Evolutionary conservation across 1,140 invertebrate species (phyloP), one percentile per base, ranked within the genome.

Genomic region (Drosophila mayri): DNA sequence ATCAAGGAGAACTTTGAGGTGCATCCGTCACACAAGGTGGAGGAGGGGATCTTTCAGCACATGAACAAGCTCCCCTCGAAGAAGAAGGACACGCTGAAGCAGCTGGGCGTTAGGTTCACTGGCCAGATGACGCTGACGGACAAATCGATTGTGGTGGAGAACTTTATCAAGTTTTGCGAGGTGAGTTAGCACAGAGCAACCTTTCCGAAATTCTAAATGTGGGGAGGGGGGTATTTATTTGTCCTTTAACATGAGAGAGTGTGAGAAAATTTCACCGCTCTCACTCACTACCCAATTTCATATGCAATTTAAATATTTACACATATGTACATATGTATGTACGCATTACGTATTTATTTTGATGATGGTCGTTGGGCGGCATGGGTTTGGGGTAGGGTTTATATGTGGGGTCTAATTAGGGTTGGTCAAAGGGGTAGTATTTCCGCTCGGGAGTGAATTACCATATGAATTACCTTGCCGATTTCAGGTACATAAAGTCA

Each of bases 101-200:
- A 92, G 38, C 41, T 92, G 70, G 91, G 91, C 55, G 91, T 92
- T 4, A 79, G 91, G 30, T 92, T 92, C 63, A 92, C 91, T n/a
- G 91, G 91, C 63, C 91, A 92, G 77, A 92, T 92, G 91, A 92
- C 91, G 54, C 59, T 92, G 30, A 80, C 79, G 61, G 91, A 92
- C 65, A 92, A 92, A 91, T 92, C 91, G 71, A 92, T 92, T 86
- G 86, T 92, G 67, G 91, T 92, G 70, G 91, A 92, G 43, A 92
- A 92, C 72, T 92, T 92, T 57, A 88, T 92, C 55, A 86, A 81
- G 67, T 92, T 92, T 55, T 92, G 91, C 77, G 81, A 92, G 82
- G 91, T 90, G 61, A 90, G 85, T 85, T 54, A 25, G 7, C 32
- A 37, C 4, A 55, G 16, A n/a, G 20, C 18, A 22, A 10, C 28